Evolutionary conservation across 2,888 invertebrate genomes (phyloP), one percentile per base, ranked within the genome.

Genomic region (Pomacea canaliculata): DNA sequence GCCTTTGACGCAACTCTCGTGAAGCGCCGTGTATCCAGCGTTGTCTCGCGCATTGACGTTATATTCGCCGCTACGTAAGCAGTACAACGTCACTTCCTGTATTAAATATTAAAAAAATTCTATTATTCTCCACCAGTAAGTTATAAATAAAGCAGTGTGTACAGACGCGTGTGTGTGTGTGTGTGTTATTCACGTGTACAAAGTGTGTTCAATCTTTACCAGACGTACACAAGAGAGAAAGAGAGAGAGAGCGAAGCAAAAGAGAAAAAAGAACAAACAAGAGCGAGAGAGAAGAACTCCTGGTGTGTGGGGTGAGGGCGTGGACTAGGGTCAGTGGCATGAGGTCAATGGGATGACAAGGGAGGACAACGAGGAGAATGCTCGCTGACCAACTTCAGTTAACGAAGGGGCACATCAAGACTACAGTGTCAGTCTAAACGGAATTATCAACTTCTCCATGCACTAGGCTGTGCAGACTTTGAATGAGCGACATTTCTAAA

Each of bases 1-100:
- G 8, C 97, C 97, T 84, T 95, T 94, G 7, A 96, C 94, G 86
- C 97, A 96, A 13, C 97, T 96, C 88, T 97, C 97, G 90, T 98
- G 97, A 56, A 98, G 92, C 0, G 98, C 96, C 2, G 97, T 97
- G 87, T 91, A 92, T 13, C 92, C 92, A 2, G 97, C 97, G 90
- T 97, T 97, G 90, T 97, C 97, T 87, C 95, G 95, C 0, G 95
- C 95, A 84, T 96, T 95, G 1, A 97, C 95, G 81, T 94, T 93
- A 87, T 96, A 96, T 0, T 96, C 96, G 92, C 96, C 93, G 88
- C 95, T 95, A 90, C 97, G 96, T 86, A 98, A 92, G 89, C 97
- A 97, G 89, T 96, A 97, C 37, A 96, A 95, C 73, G 96, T 95
- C 76, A 97, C 96, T 90, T 97, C 97, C 95, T 96, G 90, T 4